Conservation (phyloP, 2,888 invertebrate species). For the Eristalis pertinax region DNA sequence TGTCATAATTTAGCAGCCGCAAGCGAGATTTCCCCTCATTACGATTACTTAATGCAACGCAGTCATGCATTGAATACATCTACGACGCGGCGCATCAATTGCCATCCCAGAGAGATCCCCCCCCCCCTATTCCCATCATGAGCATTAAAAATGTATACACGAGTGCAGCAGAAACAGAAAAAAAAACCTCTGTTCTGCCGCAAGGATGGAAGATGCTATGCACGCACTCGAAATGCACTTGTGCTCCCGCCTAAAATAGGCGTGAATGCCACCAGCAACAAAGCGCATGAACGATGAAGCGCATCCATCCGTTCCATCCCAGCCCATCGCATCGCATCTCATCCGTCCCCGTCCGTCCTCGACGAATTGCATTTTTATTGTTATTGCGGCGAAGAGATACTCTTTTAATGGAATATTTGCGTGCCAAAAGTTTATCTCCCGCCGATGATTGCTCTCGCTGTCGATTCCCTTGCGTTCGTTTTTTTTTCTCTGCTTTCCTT, state of each 20-base stretch:
- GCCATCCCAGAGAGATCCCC: constrained; percentile 6
- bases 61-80: constrained; percentile 59
- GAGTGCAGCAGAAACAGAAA: background rate
- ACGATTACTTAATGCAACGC: constrained; percentile 63
- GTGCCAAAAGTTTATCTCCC: constrained; percentile 67
- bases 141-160: background rate
- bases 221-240: constrained; percentile 44
- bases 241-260: constrained; percentile 51
- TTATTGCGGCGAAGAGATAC: constrained; percentile 52
- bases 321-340: background rate
- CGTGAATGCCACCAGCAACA: constrained; percentile 46
- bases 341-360: constrained; percentile 4
- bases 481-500: constrained; percentile 32
- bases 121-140: background rate
- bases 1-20: constrained; percentile 61
- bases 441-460: constrained; percentile 48
- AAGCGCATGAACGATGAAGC: constrained; percentile 4
- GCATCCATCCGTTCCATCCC: constrained; percentile 17
- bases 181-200: background rate
- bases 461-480: constrained; percentile 11
- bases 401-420: constrained; percentile 66
- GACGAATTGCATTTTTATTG: constrained; percentile 52
- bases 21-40: constrained; percentile 61
- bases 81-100: constrained; percentile 33
- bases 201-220: background rate